Percentiles rank a stretch among this genome's conserved stretches.
phyloP scores from a whole-genome alignment of 1,140 invertebrate species.

The Phthorimaea operculella region DNA sequence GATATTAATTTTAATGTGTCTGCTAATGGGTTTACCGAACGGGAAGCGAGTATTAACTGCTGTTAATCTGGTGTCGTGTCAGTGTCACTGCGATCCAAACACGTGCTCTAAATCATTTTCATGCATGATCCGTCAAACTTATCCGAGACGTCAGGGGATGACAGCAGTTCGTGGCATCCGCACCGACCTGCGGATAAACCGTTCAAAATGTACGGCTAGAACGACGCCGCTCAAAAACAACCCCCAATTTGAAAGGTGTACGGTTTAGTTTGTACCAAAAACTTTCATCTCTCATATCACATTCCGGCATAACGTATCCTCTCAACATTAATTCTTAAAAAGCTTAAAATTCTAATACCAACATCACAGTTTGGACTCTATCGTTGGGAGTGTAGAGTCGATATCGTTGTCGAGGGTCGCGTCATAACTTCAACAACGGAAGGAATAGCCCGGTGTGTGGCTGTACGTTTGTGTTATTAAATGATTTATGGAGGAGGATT shows the following conservation, averaged over 20 bases:
- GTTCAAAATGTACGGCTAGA: conserved; percentile 17
- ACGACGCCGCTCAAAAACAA: conserved; percentile 19
- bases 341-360: conserved; percentile 18
- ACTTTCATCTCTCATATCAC: conserved; percentile 29
- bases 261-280: conserved; percentile 17
- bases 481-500: conserved; percentile 66
- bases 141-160: conserved; percentile 58
- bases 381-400: conserved; percentile 14
- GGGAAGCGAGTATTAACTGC: background rate
- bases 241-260: conserved; percentile 17
- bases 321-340: conserved; percentile 21
- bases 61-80: conserved; percentile 6
- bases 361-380: conserved; percentile 18
- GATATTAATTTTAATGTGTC: conserved; percentile 14
- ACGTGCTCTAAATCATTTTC: conserved; percentile 42
- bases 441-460: conserved; percentile 63
- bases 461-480: conserved; percentile 66
- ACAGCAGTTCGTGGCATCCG: conserved; percentile 52
- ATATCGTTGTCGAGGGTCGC: conserved; percentile 18
- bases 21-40: background rate
- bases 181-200: conserved; percentile 40
- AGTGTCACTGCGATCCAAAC: conserved; percentile 19
- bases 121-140: conserved; percentile 55
- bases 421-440: conserved; percentile 50
- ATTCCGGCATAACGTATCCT: conserved; percentile 21